Base-by-base conservation (phyloP, 2,797 vertebrate species). In the Mormyrops boulengeri region DNA sequence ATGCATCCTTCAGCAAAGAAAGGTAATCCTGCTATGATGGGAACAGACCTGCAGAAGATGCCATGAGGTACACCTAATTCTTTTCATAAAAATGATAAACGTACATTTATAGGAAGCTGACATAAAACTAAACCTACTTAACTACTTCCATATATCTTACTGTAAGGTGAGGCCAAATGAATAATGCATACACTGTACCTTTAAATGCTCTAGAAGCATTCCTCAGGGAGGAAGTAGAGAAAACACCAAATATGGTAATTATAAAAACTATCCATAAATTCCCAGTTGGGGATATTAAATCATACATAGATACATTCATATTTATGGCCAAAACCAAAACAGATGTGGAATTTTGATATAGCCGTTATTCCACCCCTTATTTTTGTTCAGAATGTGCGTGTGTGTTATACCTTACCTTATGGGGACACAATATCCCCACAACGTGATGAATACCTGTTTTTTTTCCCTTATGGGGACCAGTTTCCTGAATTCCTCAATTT, bases 1-100 rank as follows among this genome's bases (percentile, higher is more conserved):
- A 98, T 99, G 91, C 97, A 97, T 91, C 97, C 97, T 52, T 96
- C 96, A 0, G 95, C 96, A 17, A 94, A 97, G 93, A 95, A 95
- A 94, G 97, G 98, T 99, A 95, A 89, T 69, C 30, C 87, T 17
- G 4, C 12, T 26, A 38, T 38, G n/a, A 57, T 30, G 2, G 30
- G 38, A 44, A 34, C 1, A 80, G 73, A 44, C 14, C 14, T 80
- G 73, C 17, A 44, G 38, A 41, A 80, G 34, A 80, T 38, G 73
- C 73, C 73, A 7, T 80, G 34, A 7, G 6, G 34, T 19, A 80
- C 17, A 19, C 49, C 22, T 85, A 85, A 52, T 26, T 12, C 22
- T 49, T 22, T 22, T 11, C 47, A 49, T 85, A 50, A 57, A 49
- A 87, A 87, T 60, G 85, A 19, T 80, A 80, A 80, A 41, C 69